Conservation (phyloP, 1,140 invertebrate species). For the Ylistrum balloti region DNA sequence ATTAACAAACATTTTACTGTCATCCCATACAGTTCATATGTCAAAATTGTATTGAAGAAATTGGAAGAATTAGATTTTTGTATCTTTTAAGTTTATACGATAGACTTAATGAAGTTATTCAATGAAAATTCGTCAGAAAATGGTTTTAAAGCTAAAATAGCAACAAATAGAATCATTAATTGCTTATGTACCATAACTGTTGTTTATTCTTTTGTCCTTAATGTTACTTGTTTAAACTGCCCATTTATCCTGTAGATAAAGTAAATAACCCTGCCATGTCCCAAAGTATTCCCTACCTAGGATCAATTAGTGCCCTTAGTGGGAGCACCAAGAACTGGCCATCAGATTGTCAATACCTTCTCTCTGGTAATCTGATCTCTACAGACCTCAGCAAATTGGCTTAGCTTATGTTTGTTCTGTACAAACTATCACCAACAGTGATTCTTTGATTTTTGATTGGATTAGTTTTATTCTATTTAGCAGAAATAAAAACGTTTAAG, state of each 20-base stretch:
- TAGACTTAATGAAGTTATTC: too few relatives aligned
- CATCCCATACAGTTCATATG: too few relatives aligned
- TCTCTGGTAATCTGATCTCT: not conserved
- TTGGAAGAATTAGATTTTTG: too few relatives aligned
- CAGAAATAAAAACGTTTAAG: not conserved
- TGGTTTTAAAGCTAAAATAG: not conserved
- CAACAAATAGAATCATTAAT: not conserved
- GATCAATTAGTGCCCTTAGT: not conserved
- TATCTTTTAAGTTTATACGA: too few relatives aligned
- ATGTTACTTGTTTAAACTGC: not conserved
- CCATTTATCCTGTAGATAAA: not conserved
- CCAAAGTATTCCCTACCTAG: not conserved
- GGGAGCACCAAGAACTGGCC: not conserved
- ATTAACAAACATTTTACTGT: too few relatives aligned
- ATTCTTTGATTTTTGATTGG: slow-evolving; percentile 23
- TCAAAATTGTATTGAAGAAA: too few relatives aligned
- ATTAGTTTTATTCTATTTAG: slow-evolving; percentile 6
- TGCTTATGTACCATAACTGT: too few relatives aligned
- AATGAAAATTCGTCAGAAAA: too few relatives aligned
- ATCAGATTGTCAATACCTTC: not conserved
- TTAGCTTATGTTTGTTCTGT: not conserved
- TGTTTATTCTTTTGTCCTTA: not conserved
- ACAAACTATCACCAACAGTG: not conserved
- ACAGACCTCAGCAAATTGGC: slow-evolving; percentile 5
- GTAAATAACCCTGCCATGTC: not conserved